Evolutionary conservation across 2,113 vertebrate species (phyloP).

Genomic region (Lanius collurio): DNA sequence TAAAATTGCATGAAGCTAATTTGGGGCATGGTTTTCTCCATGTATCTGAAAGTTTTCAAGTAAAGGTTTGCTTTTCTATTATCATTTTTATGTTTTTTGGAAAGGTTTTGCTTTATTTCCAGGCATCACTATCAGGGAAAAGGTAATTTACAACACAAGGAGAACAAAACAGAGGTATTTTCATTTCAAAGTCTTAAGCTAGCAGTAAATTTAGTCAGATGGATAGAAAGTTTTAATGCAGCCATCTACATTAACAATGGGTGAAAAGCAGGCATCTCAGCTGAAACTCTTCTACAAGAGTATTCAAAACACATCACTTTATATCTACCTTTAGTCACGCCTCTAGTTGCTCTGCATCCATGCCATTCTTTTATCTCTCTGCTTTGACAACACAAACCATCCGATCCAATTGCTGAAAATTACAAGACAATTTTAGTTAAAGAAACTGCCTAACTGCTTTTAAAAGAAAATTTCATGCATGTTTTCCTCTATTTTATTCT

Average conservation of each 20-base stretch:
- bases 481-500: not conserved
- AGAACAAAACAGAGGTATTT: not conserved
- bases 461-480: not conserved
- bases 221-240: not conserved
- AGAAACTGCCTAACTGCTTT: not conserved
- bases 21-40: rapidly evolving
- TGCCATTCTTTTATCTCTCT: conserved; percentile 99
- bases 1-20: not conserved
- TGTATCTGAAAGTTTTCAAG: not conserved
- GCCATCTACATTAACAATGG: not conserved
- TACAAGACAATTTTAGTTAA: not conserved
- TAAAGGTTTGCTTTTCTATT: not conserved
- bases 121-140: not conserved
- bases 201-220: not conserved
- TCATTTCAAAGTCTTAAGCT: not conserved
- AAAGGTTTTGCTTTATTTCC: not conserved
- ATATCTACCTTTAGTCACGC: conserved; percentile 87
- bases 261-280: not conserved
- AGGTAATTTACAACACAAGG: not conserved
- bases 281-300: not conserved
- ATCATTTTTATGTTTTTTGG: not conserved
- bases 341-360: conserved; percentile 91
- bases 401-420: conserved; percentile 88
- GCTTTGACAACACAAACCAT: conserved; percentile 97
- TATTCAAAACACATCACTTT: not conserved